Evolutionary conservation across 2,888 invertebrate genomes (phyloP).

Genomic region (Anorthoa munda): DNA sequence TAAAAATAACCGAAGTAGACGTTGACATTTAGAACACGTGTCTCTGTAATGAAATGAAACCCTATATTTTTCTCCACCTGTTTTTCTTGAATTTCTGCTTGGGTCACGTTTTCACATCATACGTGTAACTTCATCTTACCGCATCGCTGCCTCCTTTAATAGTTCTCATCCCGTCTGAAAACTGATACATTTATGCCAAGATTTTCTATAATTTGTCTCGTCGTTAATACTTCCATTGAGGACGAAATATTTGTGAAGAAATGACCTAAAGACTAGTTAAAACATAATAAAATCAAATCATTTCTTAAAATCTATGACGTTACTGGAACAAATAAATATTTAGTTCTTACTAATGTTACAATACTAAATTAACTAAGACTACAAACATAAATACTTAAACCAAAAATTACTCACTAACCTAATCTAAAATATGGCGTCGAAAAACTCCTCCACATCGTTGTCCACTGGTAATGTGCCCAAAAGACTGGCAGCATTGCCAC

Average conservation of each 20-base stretch:
- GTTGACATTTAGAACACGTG: background rate
- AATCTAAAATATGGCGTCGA: too few relatives aligned
- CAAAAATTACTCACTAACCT: too few relatives aligned
- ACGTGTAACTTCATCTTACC: slow-evolving; percentile 56
- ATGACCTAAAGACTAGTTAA: background rate
- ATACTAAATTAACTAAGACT: too few relatives aligned
- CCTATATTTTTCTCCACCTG: background rate
- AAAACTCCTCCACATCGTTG: too few relatives aligned
- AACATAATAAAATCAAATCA: too few relatives aligned
- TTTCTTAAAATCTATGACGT: too few relatives aligned
- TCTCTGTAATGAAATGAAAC: background rate
- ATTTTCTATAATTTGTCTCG: background rate
- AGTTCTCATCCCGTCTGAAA: slow-evolving; percentile 69
- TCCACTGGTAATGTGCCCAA: too few relatives aligned
- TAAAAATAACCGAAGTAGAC: background rate
- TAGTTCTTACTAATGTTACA: too few relatives aligned
- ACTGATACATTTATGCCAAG: background rate
- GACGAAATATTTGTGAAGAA: background rate
- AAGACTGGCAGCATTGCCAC: too few relatives aligned
- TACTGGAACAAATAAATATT: background rate
- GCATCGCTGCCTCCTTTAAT: slow-evolving; percentile 75
- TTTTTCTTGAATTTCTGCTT: slow-evolving; percentile 26
- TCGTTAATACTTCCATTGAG: background rate
- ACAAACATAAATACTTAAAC: too few relatives aligned
- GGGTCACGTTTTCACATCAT: slow-evolving; percentile 68